Evolutionary conservation across 2,888 invertebrate genomes (phyloP), one percentile per base, ranked within the genome.

Genomic region (Eurytoma californica): DNA sequence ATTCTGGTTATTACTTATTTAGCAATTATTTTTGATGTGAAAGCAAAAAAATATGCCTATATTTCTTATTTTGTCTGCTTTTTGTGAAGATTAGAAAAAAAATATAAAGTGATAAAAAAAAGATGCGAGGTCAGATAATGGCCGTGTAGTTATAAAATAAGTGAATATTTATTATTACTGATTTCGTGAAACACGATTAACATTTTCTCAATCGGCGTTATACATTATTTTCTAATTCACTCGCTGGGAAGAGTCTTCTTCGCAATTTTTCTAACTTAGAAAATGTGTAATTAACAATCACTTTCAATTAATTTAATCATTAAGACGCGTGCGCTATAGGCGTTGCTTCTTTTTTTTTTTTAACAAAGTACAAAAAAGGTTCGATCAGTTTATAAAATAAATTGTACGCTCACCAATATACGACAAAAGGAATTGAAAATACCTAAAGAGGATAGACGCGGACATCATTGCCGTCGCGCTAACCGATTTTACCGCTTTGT

Each of bases 111-210:
- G 51, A 39, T 39, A 39, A 69, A 65, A 69, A 80, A 82, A 82
- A 81, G 74, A 82, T 83, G n/a, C 78, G 80, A 83, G 82, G 83
- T 84, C 77, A 77, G 39, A 63, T 28, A 81, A 80, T 77, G 79
- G 80, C 78, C 78, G 57, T 58, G n/a, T 47, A 58, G 16, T 84
- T 88, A 85, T 83, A 86, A 88, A 88, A 88, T 88, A 88, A 87
- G 86, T 87, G 84, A 85, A 84, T 86, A 86, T 87, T 79, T 79
- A 81, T 88, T 84, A 85, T 86, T 86, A 85, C 84, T 86, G 85
- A 86, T 85, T 86, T 86, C 84, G 84, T 84, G 85, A 86, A 86
- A 85, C 88, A 86, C 86, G 88, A 80, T 86, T 86, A 87, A 86
- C 86, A 85, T 85, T 83, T 84, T 84, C 85, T 86, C 83, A 84